Conservation (phyloP, 2,113 vertebrate genomes). For the Elachura formosa region DNA sequence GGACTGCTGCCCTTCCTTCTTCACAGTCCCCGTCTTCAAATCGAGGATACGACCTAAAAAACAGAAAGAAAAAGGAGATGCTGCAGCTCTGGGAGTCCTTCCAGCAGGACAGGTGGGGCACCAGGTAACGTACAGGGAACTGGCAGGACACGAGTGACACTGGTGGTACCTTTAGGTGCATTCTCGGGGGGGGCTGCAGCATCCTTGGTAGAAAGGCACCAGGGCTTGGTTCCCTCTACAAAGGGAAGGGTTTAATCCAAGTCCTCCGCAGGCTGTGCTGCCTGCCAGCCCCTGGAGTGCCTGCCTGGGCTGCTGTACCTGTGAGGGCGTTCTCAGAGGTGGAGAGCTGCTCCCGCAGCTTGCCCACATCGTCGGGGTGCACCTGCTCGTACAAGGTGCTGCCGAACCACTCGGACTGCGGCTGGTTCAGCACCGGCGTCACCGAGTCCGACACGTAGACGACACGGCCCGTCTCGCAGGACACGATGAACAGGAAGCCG, state of each 20-base stretch:
- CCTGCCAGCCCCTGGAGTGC: not conserved
- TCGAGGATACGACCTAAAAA: slow-evolving; percentile 89
- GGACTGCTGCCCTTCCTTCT: slow-evolving; percentile 95
- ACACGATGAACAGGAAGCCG: slow-evolving; percentile 95
- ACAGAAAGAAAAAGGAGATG: not conserved
- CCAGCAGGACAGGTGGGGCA: not conserved
- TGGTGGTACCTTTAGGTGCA: slow-evolving; percentile 13
- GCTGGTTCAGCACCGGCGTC: slow-evolving; percentile 92
- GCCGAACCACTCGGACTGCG: slow-evolving; percentile 91
- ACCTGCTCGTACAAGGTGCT: slow-evolving; percentile 93
- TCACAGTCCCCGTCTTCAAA: slow-evolving; percentile 94
- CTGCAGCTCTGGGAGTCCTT: not conserved
- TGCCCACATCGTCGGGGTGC: slow-evolving; percentile 92
- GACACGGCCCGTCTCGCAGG: slow-evolving; percentile 90
- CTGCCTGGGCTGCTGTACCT: slow-evolving; percentile 56
- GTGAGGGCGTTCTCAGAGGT: slow-evolving; percentile 87
- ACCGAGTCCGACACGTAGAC: slow-evolving; percentile 94
- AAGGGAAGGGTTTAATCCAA: slow-evolving; percentile 38
- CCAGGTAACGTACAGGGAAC: not conserved
- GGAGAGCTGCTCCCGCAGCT: slow-evolving; percentile 93
- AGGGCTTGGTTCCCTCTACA: slow-evolving; percentile 54
- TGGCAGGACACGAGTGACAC: not conserved
- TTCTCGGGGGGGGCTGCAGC: slow-evolving; percentile 22
- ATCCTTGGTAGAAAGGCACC: slow-evolving; percentile 51
- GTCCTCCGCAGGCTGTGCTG: not conserved